These are phyloP conservation scores for Ficedula albicollis DNA, from an alignment of 2,797 vertebrate genomes.

Conservation along the genomic window DNA sequence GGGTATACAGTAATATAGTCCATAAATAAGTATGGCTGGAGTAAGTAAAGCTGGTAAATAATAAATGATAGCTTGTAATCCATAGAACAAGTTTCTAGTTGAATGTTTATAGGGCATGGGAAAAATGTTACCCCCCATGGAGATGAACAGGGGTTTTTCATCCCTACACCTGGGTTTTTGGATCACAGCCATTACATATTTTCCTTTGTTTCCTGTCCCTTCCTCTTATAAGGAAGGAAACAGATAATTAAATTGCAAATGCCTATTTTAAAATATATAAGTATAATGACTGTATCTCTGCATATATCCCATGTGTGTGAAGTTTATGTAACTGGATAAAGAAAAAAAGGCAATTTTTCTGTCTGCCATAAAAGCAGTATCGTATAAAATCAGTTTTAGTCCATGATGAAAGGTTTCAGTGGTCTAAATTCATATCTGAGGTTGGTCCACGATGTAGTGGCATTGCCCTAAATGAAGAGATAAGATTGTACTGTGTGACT, in stretches of 20 bases:
- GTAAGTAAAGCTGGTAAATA: not conserved
- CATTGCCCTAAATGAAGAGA: not conserved
- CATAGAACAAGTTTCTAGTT: not conserved
- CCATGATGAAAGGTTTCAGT: not conserved
- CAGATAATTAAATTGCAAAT: not conserved
- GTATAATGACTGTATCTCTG: not conserved
- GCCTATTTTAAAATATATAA: not conserved
- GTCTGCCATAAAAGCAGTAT: accelerated
- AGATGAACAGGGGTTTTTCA: not conserved
- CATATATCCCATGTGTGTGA: accelerated
- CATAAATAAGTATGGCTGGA: not conserved
- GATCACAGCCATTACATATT: not conserved
- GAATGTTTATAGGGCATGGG: not conserved
- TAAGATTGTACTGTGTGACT: not conserved
- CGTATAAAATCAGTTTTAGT: not conserved
- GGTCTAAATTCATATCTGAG: not conserved
- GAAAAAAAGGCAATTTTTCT: not conserved
- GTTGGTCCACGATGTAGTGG: not conserved
- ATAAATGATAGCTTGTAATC: not conserved
- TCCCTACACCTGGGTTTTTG: not conserved
- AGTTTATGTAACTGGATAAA: not conserved
- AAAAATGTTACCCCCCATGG: not conserved
- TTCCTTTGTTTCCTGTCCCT: not conserved
- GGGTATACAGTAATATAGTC: not conserved
- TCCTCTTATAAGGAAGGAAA: not conserved